Evolutionary conservation across 2,888 invertebrate species (phyloP), one percentile per base, ranked within the genome.

Genomic region (Lasioglossum malachurum): DNA sequence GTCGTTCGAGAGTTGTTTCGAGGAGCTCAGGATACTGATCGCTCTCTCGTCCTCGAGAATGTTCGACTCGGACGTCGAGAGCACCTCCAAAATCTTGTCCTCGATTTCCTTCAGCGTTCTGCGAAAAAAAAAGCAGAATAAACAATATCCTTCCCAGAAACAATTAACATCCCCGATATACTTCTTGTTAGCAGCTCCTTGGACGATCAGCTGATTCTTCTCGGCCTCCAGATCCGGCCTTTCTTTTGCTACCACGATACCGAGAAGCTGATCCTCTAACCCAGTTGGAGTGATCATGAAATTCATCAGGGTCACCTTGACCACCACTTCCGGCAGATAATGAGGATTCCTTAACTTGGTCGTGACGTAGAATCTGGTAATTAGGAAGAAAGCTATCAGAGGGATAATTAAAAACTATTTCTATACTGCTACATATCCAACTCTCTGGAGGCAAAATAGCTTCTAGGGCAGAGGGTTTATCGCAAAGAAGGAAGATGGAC

Each of bases 321-420:
- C 98, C 1, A 98, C 98, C 4, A 99, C 97, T 95, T 99, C 99
- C 0, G 99, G 99, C 78, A 99, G 95, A 94, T 99, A 99, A 95
- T 99, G 99, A 0, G 99, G 99, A 96, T 99, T 99, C 23, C 98
- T 96, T 69, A 99, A 95, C 94, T 99, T 99, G 4, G 99, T 99
- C 31, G 99, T 99, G 91, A 99, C 98, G 94, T 98, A 99, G 90
- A 99, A 97, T 92, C 98, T 98, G 92, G 35, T 92, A 35, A 94
- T 57, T 12, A 12, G n/a, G n/a, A 57, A 12, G 4, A 12, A 10
- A 12, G 4, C n/a, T 57, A 4, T n/a, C 23, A 8, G 10, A 2
- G 10, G 10, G 2, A 7, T 49, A 49, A 53, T 23, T n/a, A n/a
- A n/a, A 3, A 53, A n/a, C 53, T n/a, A 53, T 53, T 53, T 53